A percentile compares a stretch with the other conserved stretches of the same genome.
These are phyloP conservation scores for Anhinga rufa DNA, from an alignment of 2,113 vertebrate species.

Conservation along the genomic window DNA sequence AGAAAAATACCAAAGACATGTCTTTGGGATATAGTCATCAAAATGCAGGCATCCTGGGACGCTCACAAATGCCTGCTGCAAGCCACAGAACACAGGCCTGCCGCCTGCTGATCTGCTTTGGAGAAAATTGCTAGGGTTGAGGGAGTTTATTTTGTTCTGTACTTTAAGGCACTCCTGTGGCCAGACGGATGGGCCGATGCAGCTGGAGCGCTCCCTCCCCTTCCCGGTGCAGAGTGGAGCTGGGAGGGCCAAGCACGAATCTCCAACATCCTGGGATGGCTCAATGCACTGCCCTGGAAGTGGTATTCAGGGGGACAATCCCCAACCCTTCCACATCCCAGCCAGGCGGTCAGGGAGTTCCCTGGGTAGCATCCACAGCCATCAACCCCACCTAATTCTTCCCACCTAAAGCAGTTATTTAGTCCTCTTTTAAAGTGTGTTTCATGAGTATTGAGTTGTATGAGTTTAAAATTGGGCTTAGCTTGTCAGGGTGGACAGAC, in stretches of 20 bases:
- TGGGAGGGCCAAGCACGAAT: fast-evolving
- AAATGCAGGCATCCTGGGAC: not conserved
- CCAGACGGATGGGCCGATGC: not conserved
- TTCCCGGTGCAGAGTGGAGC: not conserved
- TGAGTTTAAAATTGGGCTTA: not conserved
- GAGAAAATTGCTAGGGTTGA: slow-evolving; percentile 5
- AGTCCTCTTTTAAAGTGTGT: not conserved
- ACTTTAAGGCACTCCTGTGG: slow-evolving; percentile 6
- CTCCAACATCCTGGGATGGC: not conserved
- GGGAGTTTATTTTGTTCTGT: slow-evolving; percentile 17
- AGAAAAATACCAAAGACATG: not conserved
- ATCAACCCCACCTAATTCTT: not conserved
- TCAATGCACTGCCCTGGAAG: not conserved
- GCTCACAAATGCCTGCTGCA: not conserved
- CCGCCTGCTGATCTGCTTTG: not conserved
- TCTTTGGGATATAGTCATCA: slow-evolving; percentile 10
- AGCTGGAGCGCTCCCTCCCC: not conserved
- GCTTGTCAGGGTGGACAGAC: not conserved
- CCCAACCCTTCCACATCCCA: not conserved
- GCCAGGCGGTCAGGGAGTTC: not conserved
- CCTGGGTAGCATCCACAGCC: not conserved
- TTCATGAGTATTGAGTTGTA: not conserved
- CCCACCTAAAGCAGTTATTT: not conserved
- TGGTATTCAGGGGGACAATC: not conserved
- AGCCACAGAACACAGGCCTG: slow-evolving; percentile 17